Evolutionary conservation across 1,140 invertebrate genomes (phyloP), one percentile per base, ranked within the genome.

Genomic region (Pentalonia nigronervosa): DNA sequence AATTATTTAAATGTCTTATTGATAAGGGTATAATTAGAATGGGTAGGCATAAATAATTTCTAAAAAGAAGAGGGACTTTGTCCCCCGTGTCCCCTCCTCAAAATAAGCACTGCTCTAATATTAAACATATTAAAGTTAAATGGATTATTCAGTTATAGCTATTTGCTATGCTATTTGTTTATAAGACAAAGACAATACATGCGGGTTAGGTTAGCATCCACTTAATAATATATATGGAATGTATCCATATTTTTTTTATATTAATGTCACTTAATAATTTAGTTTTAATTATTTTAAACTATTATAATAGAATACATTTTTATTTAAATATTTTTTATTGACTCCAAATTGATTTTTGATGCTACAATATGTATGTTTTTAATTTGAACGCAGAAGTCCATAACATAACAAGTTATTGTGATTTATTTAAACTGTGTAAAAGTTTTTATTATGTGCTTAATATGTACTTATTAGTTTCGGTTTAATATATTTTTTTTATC

Each of bases 341-440:
- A 25, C 20, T 56, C 36, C 34, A 56, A 53, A 56, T 89, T 89
- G 8, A 53, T 89, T 87, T 89, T 36, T 53, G 87, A 56, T 34
- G 87, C 9, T 89, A 89, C 36, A 89, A 36, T 34, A 67, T 90
- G 45, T 91, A 48, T 50, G 45, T 76, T 83, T 91, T 76, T 34
- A 45, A 83, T 48, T 91, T 48, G n/a, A 91, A 81, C 34, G 30
- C 76, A 50, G 48, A 36, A 91, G 48, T 81, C 11, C 7, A 91
- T 50, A 47, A 83, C 41, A 34, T 53, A 83, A 34, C 20, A 45
- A 41, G 67, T 53, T 93, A 84, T 84, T 53, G 81, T 84, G 91
- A 25, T 93, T 93, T 86, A 36, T 67, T 56, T 45, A 86, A 60
- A 67, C 30, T 84, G 81, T 93, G 91, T 92, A 53, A 23, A 90